Percentiles rank a stretch among this genome's conserved stretches.
These are phyloP conservation scores for Melanotaenia parkinsoni DNA, from an alignment of 2,797 vertebrate species.

Conservation along the genomic window DNA sequence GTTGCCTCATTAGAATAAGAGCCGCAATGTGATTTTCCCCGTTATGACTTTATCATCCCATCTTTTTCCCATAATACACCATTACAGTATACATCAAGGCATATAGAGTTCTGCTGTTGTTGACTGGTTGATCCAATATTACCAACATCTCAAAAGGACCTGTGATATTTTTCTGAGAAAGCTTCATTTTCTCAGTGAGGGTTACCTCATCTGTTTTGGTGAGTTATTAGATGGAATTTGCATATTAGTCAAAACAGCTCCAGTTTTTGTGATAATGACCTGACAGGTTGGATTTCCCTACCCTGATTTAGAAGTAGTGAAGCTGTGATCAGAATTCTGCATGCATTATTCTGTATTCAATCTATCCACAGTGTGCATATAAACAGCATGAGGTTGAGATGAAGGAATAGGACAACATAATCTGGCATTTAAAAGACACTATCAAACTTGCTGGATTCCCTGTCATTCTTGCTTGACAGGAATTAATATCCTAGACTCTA, in stretches of 20 bases:
- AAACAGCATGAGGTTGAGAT: conserved; percentile 57
- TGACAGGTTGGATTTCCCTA: conserved; percentile 63
- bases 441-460: conserved; percentile 33
- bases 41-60: conserved; percentile 49
- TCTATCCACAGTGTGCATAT: conserved; percentile 65
- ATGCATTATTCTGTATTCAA: conserved; percentile 73
- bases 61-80: conserved; percentile 44
- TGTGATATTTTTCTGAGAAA: conserved; percentile 26
- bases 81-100: conserved; percentile 46
- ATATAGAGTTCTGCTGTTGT: conserved; percentile 32
- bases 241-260: conserved; percentile 72
- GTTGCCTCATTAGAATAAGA: conserved; percentile 57
- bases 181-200: conserved; percentile 31
- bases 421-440: conserved; percentile 54
- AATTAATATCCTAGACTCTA: conserved; percentile 39
- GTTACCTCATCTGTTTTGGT: conserved; percentile 50
- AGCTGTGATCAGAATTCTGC: conserved; percentile 62
- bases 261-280: conserved; percentile 61
- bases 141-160: conserved; percentile 38
- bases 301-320: conserved; percentile 45
- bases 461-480: conserved; percentile 45
- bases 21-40: conserved; percentile 37
- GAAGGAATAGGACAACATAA: conserved; percentile 55
- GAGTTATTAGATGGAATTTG: conserved; percentile 63
- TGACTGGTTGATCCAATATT: conserved; percentile 67